Conservation (phyloP, 2,113 vertebrate species). For the Oceanites oceanicus region DNA sequence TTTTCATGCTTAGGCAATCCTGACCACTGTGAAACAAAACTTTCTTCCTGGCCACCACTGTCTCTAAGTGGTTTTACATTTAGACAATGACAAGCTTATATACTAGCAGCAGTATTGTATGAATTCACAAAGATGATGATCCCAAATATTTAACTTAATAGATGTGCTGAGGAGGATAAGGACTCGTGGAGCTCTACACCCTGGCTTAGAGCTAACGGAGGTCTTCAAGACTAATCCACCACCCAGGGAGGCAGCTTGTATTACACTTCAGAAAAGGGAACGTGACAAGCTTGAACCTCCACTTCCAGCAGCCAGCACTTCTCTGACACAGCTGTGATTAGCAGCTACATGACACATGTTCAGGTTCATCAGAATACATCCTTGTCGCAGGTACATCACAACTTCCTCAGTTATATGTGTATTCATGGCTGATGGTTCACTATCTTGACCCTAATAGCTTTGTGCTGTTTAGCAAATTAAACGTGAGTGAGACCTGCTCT, state of each 20-base stretch:
- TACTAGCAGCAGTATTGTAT: neutral
- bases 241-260: neutral
- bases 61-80: neutral
- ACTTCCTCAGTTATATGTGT: neutral
- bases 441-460: neutral
- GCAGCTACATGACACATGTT: neutral
- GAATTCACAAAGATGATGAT: neutral
- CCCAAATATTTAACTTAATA: neutral
- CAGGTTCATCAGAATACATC: neutral
- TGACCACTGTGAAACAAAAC: neutral
- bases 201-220: neutral
- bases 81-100: neutral
- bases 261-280: neutral
- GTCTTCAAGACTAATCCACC: neutral
- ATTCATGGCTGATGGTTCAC: neutral
- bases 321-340: neutral
- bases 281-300: neutral
- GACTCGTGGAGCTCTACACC: neutral
- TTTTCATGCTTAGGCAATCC: neutral
- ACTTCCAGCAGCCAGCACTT: neutral
- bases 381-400: neutral
- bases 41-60: neutral
- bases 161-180: neutral
- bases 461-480: neutral
- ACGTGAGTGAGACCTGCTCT: neutral